These are phyloP conservation scores for Seriola dumerili DNA, from an alignment of 2,113 vertebrate species.

Conservation along the genomic window DNA sequence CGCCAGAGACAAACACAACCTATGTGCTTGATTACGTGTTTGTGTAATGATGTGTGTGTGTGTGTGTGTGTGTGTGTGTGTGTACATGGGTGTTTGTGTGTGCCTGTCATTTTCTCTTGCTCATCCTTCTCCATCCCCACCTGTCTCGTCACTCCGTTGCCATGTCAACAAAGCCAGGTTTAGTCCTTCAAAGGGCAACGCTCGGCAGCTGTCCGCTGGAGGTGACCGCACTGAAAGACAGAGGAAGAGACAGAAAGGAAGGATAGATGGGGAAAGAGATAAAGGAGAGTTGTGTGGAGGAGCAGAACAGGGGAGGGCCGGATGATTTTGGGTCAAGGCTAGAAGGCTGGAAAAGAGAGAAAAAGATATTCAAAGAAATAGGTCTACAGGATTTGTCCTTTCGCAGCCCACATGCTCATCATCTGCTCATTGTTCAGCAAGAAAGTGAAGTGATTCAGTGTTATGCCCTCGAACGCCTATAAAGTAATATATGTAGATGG, in stretches of 20 bases:
- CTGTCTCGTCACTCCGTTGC: conserved; percentile 68
- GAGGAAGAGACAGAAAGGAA: conserved; percentile 49
- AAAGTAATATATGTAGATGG: conserved; percentile 34
- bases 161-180: conserved; percentile 85
- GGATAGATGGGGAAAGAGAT: conserved; percentile 61
- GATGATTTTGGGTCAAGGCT: conserved; percentile 63
- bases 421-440: conserved; percentile 29
- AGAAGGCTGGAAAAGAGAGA: conserved; percentile 35
- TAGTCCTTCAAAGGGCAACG: conserved; percentile 82
- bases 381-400: conserved; percentile 54
- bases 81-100: conserved; percentile 12
- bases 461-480: conserved; percentile 11
- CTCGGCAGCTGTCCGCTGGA: conserved; percentile 68
- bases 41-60: neutral
- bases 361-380: conserved; percentile 53
- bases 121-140: conserved; percentile 48
- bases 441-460: conserved; percentile 42
- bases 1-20: conserved; percentile 19
- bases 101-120: conserved; percentile 44
- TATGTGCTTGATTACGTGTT: conserved; percentile 44
- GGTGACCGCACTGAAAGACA: conserved; percentile 64
- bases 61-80: conserved; percentile 8
- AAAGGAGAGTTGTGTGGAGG: conserved; percentile 38
- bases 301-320: conserved; percentile 38
- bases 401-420: conserved; percentile 54